Conservation (phyloP, 2,797 vertebrate species). For the Pantherophis vulpinus region DNA sequence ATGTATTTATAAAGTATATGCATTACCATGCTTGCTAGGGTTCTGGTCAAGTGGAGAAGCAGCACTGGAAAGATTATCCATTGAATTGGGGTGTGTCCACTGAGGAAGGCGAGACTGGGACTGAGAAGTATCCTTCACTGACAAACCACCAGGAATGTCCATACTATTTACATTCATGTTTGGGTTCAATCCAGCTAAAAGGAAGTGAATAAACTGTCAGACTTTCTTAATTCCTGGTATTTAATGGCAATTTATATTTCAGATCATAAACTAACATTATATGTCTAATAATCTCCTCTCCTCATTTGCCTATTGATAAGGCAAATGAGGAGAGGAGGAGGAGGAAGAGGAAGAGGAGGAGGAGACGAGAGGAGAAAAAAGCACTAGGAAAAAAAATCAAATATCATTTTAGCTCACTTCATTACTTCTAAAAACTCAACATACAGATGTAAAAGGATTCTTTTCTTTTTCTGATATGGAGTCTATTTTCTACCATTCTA, state of each 20-base stretch:
- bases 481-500: neutral
- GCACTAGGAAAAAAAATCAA: neutral
- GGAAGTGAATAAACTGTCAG: slow-evolving; percentile 20
- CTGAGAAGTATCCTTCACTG: slow-evolving; percentile 93
- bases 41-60: slow-evolving; percentile 91
- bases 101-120: slow-evolving; percentile 98
- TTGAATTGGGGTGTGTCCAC: slow-evolving; percentile 97
- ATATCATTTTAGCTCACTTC: neutral
- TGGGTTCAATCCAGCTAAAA: slow-evolving; percentile 89
- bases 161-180: slow-evolving; percentile 97
- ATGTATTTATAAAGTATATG: neutral
- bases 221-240: neutral
- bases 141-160: slow-evolving; percentile 87
- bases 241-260: neutral
- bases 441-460: neutral
- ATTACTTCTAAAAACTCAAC: neutral
- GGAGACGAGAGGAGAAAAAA: neutral
- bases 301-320: neutral
- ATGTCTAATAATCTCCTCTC: neutral
- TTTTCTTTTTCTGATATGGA: neutral
- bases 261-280: neutral
- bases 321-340: neutral
- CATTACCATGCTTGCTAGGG: slow-evolving; percentile 91
- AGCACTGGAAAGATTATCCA: slow-evolving; percentile 89
- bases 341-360: too few relatives aligned